phyloP scores from a whole-genome alignment of 2,113 vertebrate species.

The Oxyruncus cristatus region DNA sequence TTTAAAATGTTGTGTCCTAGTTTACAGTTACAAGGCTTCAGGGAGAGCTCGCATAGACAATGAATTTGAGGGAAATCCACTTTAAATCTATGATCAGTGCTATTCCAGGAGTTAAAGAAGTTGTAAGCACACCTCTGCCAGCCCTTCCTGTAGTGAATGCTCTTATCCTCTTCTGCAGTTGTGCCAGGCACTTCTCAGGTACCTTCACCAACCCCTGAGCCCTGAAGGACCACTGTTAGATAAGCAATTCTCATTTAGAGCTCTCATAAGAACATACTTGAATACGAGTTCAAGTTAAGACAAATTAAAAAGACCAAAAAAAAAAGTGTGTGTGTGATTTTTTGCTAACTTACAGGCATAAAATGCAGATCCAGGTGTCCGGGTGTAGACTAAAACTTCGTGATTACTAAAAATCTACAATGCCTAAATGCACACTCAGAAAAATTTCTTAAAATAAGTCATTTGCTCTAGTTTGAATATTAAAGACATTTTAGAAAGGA shows the following conservation, averaged over 20 bases:
- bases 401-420: background rate
- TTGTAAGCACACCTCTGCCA: background rate
- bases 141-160: background rate
- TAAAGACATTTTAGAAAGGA: background rate
- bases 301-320: background rate
- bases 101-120: background rate
- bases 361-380: background rate
- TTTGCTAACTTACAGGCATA: background rate
- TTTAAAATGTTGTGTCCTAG: background rate
- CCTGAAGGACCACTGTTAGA: background rate
- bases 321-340: background rate
- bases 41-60: background rate
- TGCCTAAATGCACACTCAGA: background rate
- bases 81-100: background rate
- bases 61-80: background rate
- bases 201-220: background rate
- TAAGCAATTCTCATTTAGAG: background rate
- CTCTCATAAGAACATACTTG: background rate
- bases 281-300: background rate
- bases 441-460: constrained; percentile 15
- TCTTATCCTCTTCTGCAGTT: background rate
- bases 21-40: background rate
- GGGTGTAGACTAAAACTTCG: background rate
- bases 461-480: background rate
- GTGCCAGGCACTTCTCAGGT: background rate